Base-by-base conservation (phyloP, 1,140 invertebrate species). In the Schmidtea mediterranea region DNA sequence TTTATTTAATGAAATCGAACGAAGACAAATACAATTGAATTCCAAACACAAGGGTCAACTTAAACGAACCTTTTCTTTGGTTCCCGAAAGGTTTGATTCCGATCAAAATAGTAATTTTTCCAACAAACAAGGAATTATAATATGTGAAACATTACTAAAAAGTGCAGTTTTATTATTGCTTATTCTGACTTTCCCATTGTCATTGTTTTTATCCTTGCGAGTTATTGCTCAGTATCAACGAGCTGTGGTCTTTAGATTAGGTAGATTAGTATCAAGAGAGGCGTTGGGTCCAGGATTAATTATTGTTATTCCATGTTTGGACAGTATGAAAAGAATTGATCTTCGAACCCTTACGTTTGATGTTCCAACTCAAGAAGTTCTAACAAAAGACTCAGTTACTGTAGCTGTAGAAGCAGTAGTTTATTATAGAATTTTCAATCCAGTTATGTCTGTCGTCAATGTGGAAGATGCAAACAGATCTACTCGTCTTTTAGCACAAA, bases 221-320 rank as follows among this genome's bases (percentile, higher is more conserved):
- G 53, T 57, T 38, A 54, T 57, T 1, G 54, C 57, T 46, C 54
- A 57, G 41, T 59, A 57, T 51, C 57, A 60, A 45, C 54, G 59
- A 48, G 63, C 63, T 8, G 62, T 73, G 10, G 68, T 72, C 37
- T 72, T 72, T 55, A 53, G 70, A 41, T 57, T 72, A 43, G 64
- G 71, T 53, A 60, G 73, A 48, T 59, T 73, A 13, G 57, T 72
- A 46, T 52, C 53, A 5, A 82, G 82, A 32, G 83, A 82, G 15
- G 81, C 81, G 24, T 80, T 80, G 65, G 82, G 59, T 12, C 59
- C 53, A 10, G 53, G 53, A 19, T 22, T 54, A 12, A 48, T 53
- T 36, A 47, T 51, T 43, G 16, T 54, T 32, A 24, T 54, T n/a
- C 53, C 53, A 24, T 54, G 48, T 43, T n/a, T 54, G 13, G 52